Percentiles rank a stretch among this genome's conserved stretches.
phyloP scores from a whole-genome alignment of 2,888 invertebrate species.

The Flexamia atlantica region DNA sequence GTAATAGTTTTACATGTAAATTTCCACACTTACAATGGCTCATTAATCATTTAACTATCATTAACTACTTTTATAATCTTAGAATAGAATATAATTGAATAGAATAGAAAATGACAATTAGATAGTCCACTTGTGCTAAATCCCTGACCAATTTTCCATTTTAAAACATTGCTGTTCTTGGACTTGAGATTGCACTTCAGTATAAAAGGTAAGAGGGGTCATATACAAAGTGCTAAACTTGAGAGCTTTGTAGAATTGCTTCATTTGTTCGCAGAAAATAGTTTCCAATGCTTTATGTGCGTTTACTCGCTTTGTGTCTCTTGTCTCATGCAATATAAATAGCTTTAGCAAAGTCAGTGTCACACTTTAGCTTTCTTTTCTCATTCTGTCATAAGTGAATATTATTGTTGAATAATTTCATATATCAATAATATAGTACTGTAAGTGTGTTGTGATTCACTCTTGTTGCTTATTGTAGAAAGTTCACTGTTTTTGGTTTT shows the following conservation, averaged over 20 bases:
- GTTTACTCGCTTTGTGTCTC: background rate
- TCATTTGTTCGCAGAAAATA: background rate
- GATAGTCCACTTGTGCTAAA: background rate
- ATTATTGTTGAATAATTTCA: too few relatives aligned
- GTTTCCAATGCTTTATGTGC: constrained; percentile 5
- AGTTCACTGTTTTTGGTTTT: too few relatives aligned
- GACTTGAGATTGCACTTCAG: background rate
- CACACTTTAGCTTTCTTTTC: too few relatives aligned
- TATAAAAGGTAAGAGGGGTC: constrained; percentile 12
- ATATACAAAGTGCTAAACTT: background rate
- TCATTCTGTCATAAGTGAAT: too few relatives aligned
- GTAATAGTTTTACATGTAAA: constrained; percentile 1
- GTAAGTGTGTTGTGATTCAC: too few relatives aligned
- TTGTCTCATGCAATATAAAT: background rate
- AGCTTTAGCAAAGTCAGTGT: background rate
- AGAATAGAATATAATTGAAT: background rate
- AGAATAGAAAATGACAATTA: too few relatives aligned
- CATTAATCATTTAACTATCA: background rate
- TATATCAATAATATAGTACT: too few relatives aligned
- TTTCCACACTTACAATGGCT: background rate
- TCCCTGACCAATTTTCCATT: background rate
- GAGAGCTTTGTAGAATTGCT: constrained; percentile 1
- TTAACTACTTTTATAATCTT: background rate
- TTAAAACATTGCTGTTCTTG: background rate
- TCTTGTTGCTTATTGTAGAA: too few relatives aligned